Base-by-base conservation (phyloP, 2,113 vertebrate genomes). In the Siphamia tubifer region DNA sequence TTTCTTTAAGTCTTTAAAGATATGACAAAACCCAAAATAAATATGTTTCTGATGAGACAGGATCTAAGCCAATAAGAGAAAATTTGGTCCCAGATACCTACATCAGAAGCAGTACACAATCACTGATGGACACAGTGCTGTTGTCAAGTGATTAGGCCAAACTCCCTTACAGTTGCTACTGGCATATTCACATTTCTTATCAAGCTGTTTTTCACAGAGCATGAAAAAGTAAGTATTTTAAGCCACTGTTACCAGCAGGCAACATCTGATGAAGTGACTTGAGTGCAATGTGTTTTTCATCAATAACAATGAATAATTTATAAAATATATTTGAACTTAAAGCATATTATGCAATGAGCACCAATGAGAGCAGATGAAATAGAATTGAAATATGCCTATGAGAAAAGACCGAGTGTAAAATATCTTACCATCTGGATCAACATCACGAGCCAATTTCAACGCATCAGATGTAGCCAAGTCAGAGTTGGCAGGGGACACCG, bases 391-490 rank as follows among this genome's bases (percentile, higher is more conserved):
- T 73, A 70, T 27, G 42, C 38, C 44, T 56, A 45, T 25, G 51
- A 38, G 16, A 1, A 24, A 23, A 1, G 28, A 23, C 23, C 52
- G 34, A 66, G 35, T 54, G 25, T 67, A 69, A 77, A 70, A 77
- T 49, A 6, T 68, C 87, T 71, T 84, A 94, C 93, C 93, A 57
- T 94, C 93, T 76, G 90, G 76, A 86, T 93, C 93, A 27, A 93
- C 92, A 30, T 94, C 93, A 4, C 90, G 88, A 16, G 93, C 93
- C 86, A 94, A 83, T 85, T 94, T 94, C 30, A 94, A 82, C 1
- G 92, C 90, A 58, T 94, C 92, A 2, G 91, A 91, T 17, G 93
- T 93, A 77, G 93, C 92, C 75, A 94, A 88, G 86, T 94, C 93
- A 7, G 92, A 94, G 84, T 94, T 94, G 69, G 92, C 93, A 17